A percentile compares a stretch with the other conserved stretches of the same genome.
phyloP scores from a whole-genome alignment of 2,113 vertebrate species.

The Xyrauchen texanus region DNA sequence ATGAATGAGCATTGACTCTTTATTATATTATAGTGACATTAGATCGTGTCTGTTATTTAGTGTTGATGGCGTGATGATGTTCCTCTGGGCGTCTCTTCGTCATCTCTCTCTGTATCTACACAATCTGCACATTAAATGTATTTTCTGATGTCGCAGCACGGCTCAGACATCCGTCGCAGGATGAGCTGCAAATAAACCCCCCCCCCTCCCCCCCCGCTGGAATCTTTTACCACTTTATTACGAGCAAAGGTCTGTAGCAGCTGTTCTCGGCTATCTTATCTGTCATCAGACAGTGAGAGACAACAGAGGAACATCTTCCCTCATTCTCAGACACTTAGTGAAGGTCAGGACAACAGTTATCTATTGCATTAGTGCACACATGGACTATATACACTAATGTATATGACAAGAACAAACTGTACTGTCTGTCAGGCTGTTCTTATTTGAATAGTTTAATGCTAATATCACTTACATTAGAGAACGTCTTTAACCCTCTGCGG shows the following conservation, averaged over 20 bases:
- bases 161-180: slow-evolving; percentile 52
- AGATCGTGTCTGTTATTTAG: too few relatives aligned
- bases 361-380: not conserved
- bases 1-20: too few relatives aligned
- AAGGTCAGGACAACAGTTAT: not conserved
- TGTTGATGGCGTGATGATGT: too few relatives aligned
- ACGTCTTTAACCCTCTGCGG: too few relatives aligned
- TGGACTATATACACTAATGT: slow-evolving; percentile 1
- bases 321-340: slow-evolving; percentile 15
- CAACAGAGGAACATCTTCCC: slow-evolving; percentile 7
- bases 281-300: slow-evolving; percentile 69
- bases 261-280: slow-evolving; percentile 80
- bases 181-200: slow-evolving; percentile 75
- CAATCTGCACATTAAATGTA: not conserved
- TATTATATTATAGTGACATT: too few relatives aligned
- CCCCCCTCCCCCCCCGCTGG: slow-evolving; percentile 58
- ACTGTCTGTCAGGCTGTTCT: too few relatives aligned
- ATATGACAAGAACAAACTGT: not conserved
- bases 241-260: slow-evolving; percentile 80
- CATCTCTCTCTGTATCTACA: not conserved
- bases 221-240: slow-evolving; percentile 71
- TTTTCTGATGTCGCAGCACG: not conserved
- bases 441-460: too few relatives aligned
- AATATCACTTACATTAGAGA: not conserved
- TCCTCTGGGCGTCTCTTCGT: too few relatives aligned